phyloP scores from a whole-genome alignment of 2,797 vertebrate genomes.

The Anisognathus igniventris region DNA sequence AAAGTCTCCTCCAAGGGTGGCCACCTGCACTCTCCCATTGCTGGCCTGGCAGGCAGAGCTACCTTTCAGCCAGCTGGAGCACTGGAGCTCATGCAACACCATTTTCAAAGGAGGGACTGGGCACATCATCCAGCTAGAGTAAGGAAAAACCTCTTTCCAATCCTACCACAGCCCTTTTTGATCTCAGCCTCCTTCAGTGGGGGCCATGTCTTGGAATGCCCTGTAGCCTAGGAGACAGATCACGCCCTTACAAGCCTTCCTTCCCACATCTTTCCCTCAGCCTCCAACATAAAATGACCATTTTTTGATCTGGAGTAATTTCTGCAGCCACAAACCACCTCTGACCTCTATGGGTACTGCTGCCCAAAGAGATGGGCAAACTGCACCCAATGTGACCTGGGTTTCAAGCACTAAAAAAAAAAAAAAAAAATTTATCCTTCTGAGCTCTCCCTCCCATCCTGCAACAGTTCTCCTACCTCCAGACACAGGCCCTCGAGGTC shows the following conservation, averaged over 20 bases:
- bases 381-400: accelerated
- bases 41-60: background rate
- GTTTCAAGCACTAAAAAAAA: background rate
- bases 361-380: background rate
- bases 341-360: accelerated
- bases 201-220: accelerated
- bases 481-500: accelerated
- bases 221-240: background rate
- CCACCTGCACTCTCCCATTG: accelerated
- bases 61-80: background rate
- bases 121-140: accelerated
- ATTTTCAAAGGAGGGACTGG: background rate
- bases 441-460: background rate
- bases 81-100: background rate
- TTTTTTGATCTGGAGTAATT: background rate
- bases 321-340: background rate
- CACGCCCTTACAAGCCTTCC: accelerated
- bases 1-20: background rate
- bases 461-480: constrained; percentile 2
- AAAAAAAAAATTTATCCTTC: background rate
- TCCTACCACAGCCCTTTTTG: accelerated
- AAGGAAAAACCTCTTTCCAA: background rate
- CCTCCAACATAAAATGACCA: accelerated
- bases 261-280: background rate
- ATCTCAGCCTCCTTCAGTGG: background rate